Evolutionary conservation across 1,140 invertebrate species (phyloP).

Genomic region (Orussus abietinus): DNA sequence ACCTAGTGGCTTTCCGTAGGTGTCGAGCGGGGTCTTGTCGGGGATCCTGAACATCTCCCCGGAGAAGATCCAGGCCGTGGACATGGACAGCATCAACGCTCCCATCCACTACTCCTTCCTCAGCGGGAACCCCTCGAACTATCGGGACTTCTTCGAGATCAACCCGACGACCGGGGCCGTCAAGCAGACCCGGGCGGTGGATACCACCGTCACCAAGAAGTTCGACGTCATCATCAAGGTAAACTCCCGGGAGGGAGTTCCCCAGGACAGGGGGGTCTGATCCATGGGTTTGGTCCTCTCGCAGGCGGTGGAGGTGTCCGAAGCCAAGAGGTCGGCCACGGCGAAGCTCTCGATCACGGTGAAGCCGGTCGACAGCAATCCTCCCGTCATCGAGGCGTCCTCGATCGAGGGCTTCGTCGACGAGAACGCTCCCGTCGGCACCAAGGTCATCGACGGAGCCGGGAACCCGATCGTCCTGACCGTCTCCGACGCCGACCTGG

Average conservation of each 20-base stretch:
- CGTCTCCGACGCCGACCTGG: slow-evolving; percentile 80
- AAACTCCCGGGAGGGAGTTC: no score
- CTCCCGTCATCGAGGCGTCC: slow-evolving; percentile 71
- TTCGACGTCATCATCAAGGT: slow-evolving; percentile 74
- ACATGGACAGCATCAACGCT: slow-evolving; percentile 82
- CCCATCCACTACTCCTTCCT: slow-evolving; percentile 77
- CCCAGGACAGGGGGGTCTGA: no score
- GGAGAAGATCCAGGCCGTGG: slow-evolving; percentile 83
- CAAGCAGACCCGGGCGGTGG: slow-evolving; percentile 74
- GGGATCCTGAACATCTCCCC: slow-evolving; percentile 79
- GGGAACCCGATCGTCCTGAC: slow-evolving; percentile 66
- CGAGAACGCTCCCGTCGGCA: slow-evolving; percentile 81
- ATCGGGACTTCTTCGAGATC: slow-evolving; percentile 79
- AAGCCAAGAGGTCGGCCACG: slow-evolving; percentile 71
- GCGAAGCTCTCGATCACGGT: slow-evolving; percentile 79
- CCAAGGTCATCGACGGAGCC: slow-evolving; percentile 67
- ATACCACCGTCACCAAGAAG: slow-evolving; percentile 69
- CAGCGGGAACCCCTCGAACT: slow-evolving; percentile 71
- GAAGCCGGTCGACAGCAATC: slow-evolving; percentile 78
- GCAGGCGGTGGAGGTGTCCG: slow-evolving; percentile 77
- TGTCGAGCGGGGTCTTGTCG: slow-evolving; percentile 74
- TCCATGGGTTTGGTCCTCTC: no score
- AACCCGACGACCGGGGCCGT: slow-evolving; percentile 75
- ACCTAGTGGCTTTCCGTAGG: slow-evolving; percentile 48
- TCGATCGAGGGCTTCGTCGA: slow-evolving; percentile 74